Evolutionary conservation across 2,888 invertebrate genomes (phyloP), one percentile per base, ranked within the genome.

Genomic region (Caenorhabditis wallacei): DNA sequence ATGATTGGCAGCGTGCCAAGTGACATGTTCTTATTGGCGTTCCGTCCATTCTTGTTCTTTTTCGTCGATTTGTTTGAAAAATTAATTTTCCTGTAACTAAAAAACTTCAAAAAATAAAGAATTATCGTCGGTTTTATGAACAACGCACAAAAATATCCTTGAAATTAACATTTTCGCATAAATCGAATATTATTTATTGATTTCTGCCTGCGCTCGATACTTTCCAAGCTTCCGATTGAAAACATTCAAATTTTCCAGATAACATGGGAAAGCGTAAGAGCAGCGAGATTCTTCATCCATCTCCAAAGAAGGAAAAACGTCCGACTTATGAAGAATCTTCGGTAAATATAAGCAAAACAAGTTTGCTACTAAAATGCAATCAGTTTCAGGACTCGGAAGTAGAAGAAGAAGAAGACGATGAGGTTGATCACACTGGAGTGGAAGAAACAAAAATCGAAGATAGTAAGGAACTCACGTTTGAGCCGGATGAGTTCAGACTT

Each of bases 361-460:
- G n/a, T n/a, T 8, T 48, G 2, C 35, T 16, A 5, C 37, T 16
- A 16, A 57, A 13, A 7, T 40, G 10, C 53, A 53, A 24, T 22
- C 1, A 22, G 24, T 68, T 63, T 2, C 18, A 80, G 80, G 74
- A 80, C 13, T 69, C 80, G 2, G 80, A 80, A 22, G 10, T 5
- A 11, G 74, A 80, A 8, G 53, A 69, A n/a, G 70, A 70, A 11
- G 79, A 71, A 20, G 43, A 43, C 20, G 8, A 30, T 30, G 30
- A 8, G 8, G 8, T 30, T 8, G 30, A 30, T n/a, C 35, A 35
- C 8, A 16, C 22, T 2, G 66, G 43, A 35, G 54, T 54, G 13
- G 63, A 71, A 5, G 57, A 61, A 16, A 46, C 74, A 0, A 43
- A 30, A 35, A 13, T 43, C 30, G 69, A 63, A 1, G 30, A 37